Percentiles rank a stretch among this genome's conserved stretches.
These are phyloP conservation scores for Arenicola marina DNA, from an alignment of 2,888 invertebrate species.

Conservation along the genomic window DNA sequence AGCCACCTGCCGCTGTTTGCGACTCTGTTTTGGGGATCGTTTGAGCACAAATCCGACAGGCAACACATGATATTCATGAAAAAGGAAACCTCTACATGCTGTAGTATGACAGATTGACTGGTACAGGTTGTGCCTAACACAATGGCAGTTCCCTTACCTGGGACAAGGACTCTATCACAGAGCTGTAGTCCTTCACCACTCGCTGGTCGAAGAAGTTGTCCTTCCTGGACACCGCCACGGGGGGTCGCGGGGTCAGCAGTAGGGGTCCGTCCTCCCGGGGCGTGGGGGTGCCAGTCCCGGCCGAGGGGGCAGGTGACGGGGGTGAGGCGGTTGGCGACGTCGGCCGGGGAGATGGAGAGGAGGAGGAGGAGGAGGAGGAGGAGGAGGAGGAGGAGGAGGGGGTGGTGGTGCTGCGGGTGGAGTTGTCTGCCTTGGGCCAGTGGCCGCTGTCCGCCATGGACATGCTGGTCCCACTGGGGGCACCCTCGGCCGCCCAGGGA, in stretches of 20 bases:
- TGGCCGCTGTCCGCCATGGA: not conserved
- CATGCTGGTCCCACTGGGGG: not conserved
- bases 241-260: not conserved
- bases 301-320: not conserved
- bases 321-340: not conserved
- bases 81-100: too few relatives aligned
- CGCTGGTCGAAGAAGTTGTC: constrained; percentile 33
- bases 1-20: too few relatives aligned
- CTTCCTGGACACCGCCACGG: too few relatives aligned
- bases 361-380: not conserved
- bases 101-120: too few relatives aligned
- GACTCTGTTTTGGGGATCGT: too few relatives aligned
- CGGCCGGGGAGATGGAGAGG: not conserved
- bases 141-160: too few relatives aligned
- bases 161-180: constrained; percentile 22
- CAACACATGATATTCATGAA: too few relatives aligned
- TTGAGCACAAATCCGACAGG: too few relatives aligned
- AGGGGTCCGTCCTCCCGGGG: too few relatives aligned
- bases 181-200: constrained; percentile 24
- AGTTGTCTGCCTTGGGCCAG: not conserved
- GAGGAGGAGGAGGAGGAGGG: not conserved
- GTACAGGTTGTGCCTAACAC: too few relatives aligned
- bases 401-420: not conserved
- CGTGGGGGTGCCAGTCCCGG: too few relatives aligned
- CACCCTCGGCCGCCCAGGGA: not conserved